Evolutionary conservation across 2,113 vertebrate genomes (phyloP), one percentile per base, ranked within the genome.

Genomic region (Semicossyphus pulcher): DNA sequence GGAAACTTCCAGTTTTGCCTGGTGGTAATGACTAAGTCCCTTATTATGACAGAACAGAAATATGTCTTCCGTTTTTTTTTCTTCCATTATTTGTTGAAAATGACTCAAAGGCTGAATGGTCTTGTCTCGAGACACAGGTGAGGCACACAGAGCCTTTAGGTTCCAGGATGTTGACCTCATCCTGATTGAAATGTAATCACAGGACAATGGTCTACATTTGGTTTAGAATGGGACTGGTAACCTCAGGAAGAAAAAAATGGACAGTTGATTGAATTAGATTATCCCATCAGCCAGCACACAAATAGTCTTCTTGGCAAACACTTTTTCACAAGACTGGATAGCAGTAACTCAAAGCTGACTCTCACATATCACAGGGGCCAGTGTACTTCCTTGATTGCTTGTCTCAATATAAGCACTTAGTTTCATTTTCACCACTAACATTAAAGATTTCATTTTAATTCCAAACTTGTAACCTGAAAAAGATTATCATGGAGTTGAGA

Each of bases 311-410:
- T 51, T 23, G 11, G 32, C 4, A n/a, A 62, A 23, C 23, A 3
- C 51, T 28, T 28, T n/a, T 45, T 80, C 71, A 81, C 67, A 60
- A 39, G 51, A 60, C 34, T n/a, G 44, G n/a, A 56, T 20, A 48
- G 0, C 51, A 42, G 15, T 15, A 45, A 37, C 10, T 70, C 11
- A 28, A 12, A 48, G 29, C 53, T 49, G 48, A 41, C 44, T 28
- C 10, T 47, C 15, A 28, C 44, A 31, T 20, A 20, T 23, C 10
- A 25, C 61, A 44, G 48, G 6, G 7, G 12, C 15, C 25, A n/a
- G 20, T 32, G 36, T 16, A 14, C 20, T 26, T 29, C 39, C 28
- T 56, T 23, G 52, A 53, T 1, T 14, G 10, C 25, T 42, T 4
- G 1, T n/a, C n/a, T n/a, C n/a, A 52, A 47, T 25, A 39, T 18